phyloP scores from a whole-genome alignment of 2,113 vertebrate genomes.

The Gorilla gorilla region DNA sequence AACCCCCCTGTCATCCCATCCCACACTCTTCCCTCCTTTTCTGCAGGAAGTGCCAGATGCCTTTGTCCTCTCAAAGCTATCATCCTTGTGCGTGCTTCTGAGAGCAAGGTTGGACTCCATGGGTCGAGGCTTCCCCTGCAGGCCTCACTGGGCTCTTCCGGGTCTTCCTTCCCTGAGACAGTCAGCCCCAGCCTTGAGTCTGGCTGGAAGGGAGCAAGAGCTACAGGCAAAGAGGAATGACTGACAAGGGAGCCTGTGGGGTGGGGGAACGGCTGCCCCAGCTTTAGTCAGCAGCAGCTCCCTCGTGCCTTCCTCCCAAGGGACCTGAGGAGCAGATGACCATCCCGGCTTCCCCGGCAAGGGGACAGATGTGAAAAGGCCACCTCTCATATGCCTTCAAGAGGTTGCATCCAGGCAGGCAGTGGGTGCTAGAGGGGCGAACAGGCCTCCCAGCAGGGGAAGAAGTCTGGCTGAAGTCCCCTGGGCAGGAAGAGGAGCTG shows the following conservation, averaged over 20 bases:
- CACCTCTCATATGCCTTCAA: background rate
- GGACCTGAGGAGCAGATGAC: background rate
- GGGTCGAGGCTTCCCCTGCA: background rate
- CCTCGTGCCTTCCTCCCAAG: background rate
- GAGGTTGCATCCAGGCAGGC: background rate
- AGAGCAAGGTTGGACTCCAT: background rate
- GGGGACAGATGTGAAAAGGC: background rate
- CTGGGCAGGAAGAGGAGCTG: background rate
- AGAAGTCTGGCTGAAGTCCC: background rate
- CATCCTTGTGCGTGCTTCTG: background rate
- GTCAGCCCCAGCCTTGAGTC: background rate
- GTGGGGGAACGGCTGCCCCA: fast-evolving
- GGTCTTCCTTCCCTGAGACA: background rate
- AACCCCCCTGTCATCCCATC: background rate
- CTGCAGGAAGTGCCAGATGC: too few species aligned
- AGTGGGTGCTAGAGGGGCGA: background rate
- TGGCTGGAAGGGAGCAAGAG: background rate
- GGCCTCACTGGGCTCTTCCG: background rate
- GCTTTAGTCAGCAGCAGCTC: background rate
- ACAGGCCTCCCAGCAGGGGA: background rate
- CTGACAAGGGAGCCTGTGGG: fast-evolving
- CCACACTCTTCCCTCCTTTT: background rate
- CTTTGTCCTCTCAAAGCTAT: background rate
- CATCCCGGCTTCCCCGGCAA: fast-evolving
- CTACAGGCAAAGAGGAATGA: background rate